Percentiles rank a stretch among this genome's conserved stretches.
These are phyloP conservation scores for Diorhabda carinulata DNA, from an alignment of 1,140 invertebrate species.

Conservation along the genomic window DNA sequence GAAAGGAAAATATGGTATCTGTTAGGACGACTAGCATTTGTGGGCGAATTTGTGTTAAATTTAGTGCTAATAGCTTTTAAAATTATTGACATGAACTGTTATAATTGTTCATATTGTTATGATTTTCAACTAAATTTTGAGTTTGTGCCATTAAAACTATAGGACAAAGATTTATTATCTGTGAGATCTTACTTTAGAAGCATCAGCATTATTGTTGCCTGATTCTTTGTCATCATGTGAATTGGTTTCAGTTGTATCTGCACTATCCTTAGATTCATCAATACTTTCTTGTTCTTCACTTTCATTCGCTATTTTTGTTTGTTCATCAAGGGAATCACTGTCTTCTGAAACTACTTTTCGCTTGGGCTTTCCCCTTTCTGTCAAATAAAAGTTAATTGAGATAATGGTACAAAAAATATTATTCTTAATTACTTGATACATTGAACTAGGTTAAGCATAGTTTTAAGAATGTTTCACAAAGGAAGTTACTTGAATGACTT, in stretches of 20 bases:
- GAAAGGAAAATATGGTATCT: too few species aligned
- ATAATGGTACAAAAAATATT: too few species aligned
- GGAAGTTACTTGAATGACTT: too few species aligned
- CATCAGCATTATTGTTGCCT: constrained; percentile 44
- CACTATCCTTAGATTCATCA: constrained; percentile 32
- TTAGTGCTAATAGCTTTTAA: too few species aligned
- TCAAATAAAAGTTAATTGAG: background rate
- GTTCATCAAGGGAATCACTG: constrained; percentile 28
- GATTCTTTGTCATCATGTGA: constrained; percentile 42
- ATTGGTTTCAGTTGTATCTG: constrained; percentile 38
- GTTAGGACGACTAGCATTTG: too few species aligned
- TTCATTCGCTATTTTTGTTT: constrained; percentile 27
- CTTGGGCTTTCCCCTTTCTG: constrained; percentile 22
- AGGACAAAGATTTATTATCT: background rate
- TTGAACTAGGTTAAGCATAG: too few species aligned
- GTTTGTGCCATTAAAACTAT: background rate
- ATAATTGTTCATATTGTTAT: background rate
- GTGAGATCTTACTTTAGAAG: constrained; percentile 34
- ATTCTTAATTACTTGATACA: too few species aligned
- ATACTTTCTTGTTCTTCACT: constrained; percentile 33
- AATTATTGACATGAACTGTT: background rate
- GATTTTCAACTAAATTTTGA: background rate
- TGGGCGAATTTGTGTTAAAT: too few species aligned
- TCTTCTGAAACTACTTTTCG: constrained; percentile 22
- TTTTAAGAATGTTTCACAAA: too few species aligned